Percentiles rank a stretch among this genome's conserved stretches.
Conservation (phyloP, 1,140 invertebrate species). For the Aphelinus certus region DNA sequence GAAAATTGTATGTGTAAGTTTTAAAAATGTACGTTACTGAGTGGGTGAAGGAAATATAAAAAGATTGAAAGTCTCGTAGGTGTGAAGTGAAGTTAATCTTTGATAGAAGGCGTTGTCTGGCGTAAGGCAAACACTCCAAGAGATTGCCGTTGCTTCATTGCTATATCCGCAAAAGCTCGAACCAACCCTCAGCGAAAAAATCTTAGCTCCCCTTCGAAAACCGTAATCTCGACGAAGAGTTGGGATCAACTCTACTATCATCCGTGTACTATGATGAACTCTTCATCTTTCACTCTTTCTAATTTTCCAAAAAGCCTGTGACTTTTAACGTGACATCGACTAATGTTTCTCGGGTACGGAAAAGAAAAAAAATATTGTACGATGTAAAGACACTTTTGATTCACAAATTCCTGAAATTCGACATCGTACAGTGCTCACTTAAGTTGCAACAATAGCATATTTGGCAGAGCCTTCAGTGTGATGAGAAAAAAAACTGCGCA, state of each 20-base stretch:
- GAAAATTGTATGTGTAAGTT: too few relatives aligned
- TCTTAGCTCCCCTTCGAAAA: slow-evolving; percentile 5
- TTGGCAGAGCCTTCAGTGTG: too few relatives aligned
- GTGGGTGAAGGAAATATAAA: slow-evolving; percentile 12
- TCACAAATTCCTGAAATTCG: too few relatives aligned
- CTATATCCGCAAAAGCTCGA: slow-evolving; percentile 6
- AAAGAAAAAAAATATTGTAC: too few relatives aligned
- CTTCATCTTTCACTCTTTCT: neutral
- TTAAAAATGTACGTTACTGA: neutral
- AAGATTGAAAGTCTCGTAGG: neutral
- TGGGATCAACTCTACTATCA: slow-evolving; percentile 30
- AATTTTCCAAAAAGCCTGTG: slow-evolving; percentile 9
- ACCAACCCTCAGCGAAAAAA: slow-evolving; percentile 13
- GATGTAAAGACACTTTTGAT: too few relatives aligned
- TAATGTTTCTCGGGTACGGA: too few relatives aligned
- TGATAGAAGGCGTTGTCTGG: slow-evolving; percentile 31
- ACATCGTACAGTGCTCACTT: too few relatives aligned
- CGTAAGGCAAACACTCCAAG: slow-evolving; percentile 34
- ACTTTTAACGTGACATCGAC: too few relatives aligned
- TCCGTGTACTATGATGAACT: neutral
- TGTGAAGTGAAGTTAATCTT: slow-evolving; percentile 25
- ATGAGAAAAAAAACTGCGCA: too few relatives aligned
- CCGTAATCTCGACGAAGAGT: slow-evolving; percentile 27
- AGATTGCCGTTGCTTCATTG: slow-evolving; percentile 33
- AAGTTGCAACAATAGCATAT: too few relatives aligned